Percentiles rank a stretch among this genome's conserved stretches.
Conservation (phyloP, 1,140 invertebrate genomes). For the Zaprionus taronus region DNA sequence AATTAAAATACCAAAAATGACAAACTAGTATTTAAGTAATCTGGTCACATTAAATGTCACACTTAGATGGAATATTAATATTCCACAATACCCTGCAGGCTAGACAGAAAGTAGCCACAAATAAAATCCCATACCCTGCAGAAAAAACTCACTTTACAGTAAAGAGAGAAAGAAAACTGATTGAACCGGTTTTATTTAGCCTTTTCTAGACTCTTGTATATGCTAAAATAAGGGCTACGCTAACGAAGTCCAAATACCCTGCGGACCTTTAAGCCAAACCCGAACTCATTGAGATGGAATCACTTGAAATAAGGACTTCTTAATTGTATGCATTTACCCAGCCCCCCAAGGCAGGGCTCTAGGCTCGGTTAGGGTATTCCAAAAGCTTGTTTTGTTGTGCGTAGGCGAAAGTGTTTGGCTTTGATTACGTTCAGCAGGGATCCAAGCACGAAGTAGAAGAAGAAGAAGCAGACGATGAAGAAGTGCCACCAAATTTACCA, state of each 20-base stretch:
- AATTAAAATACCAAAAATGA: too few species aligned
- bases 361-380: conserved; percentile 3
- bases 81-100: not conserved
- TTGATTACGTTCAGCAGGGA: conserved; percentile 34
- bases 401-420: conserved; percentile 30
- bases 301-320: conserved; percentile 20
- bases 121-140: not conserved
- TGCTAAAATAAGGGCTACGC: conserved; percentile 7
- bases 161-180: not conserved
- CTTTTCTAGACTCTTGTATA: not conserved
- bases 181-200: conserved; percentile 4
- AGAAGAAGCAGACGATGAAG: conserved; percentile 6
- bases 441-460: not conserved
- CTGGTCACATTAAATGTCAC: too few species aligned
- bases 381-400: not conserved
- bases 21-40: too few species aligned
- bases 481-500: conserved; percentile 77
- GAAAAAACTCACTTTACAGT: not conserved
- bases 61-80: too few species aligned
- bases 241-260: conserved; percentile 12
- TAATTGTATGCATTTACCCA: conserved; percentile 19
- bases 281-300: conserved; percentile 10
- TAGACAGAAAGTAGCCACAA: not conserved
- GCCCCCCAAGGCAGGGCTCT: not conserved
- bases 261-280: not conserved